Base-by-base conservation (phyloP, 2,113 vertebrate genomes). In the Brienomyrus brachyistius region DNA sequence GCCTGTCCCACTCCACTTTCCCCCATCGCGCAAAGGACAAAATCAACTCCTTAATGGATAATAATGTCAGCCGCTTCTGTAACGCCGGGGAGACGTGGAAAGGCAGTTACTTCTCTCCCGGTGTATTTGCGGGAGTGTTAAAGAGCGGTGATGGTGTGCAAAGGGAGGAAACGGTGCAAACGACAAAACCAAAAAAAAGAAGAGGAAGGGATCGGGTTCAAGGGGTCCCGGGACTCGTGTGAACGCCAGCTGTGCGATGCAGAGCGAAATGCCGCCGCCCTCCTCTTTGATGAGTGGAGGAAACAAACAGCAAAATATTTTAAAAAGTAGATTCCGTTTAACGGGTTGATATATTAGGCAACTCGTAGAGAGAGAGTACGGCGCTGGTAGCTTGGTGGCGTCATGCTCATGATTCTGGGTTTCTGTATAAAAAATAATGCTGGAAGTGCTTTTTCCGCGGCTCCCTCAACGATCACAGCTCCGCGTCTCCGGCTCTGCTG, bases 1-100 rank as follows among this genome's bases (percentile, higher is more conserved):
- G 90, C 70, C 83, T 94, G 95, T 94, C 96, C 96, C 94, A 96
- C 94, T 94, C 96, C 97, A 94, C 97, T 96, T 93, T 95, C 96
- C 93, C 96, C 94, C 97, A 98, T 98, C 92, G 88, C 93, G 52
- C 82, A 88, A 62, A 89, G 89, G 52, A 50, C 66, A 47, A 45
- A 84, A 84, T 84, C 87, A 93, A 94, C 92, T 93, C 94, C 93
- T 91, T 89, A 86, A 87, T 88, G n/a, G 80, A 54, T 13, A 70
- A 43, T 89, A 45, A 86, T 50, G 27, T 83, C 54, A 86, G 80
- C 89, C 91, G 47, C 35, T 91, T 40, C 77, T 74, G 45, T 31
- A 27, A 40, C 50, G 59, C n/a, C 45, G 47, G 52, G 62, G 45
- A 82, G 51, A 62, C 59, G 83, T 40, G 31, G 31, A 43, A 19